Conservation (phyloP, 2,113 vertebrate species). For the Arenaria interpres region DNA sequence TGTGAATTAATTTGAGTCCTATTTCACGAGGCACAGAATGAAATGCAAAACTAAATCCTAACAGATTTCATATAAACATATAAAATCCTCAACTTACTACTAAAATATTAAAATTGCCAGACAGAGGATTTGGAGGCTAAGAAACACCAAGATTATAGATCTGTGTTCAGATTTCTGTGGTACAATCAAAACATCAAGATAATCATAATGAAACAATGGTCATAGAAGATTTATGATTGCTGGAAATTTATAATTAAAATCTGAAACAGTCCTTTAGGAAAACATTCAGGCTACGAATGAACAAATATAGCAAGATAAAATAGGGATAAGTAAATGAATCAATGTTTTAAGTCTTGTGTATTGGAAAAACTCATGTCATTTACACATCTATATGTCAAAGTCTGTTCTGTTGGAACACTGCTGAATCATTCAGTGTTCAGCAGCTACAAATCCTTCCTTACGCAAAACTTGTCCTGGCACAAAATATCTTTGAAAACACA, state of each 20-base stretch:
- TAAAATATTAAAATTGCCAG: not conserved
- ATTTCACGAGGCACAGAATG: not conserved
- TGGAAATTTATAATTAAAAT: not conserved
- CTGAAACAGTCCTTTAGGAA: not conserved
- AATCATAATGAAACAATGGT: not conserved
- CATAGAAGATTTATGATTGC: not conserved
- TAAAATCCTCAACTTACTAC: not conserved
- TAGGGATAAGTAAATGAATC: not conserved
- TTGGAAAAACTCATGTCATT: not conserved
- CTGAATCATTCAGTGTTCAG: constrained; percentile 20
- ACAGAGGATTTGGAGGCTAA: not conserved
- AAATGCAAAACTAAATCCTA: not conserved
- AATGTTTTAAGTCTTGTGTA: not conserved
- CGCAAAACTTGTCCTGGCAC: not conserved
- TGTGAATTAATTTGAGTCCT: not conserved
- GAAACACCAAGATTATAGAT: not conserved
- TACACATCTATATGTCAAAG: constrained; percentile 28
- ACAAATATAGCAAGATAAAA: not conserved
- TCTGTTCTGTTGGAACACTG: not conserved
- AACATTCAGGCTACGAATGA: not conserved
- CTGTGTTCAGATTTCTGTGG: not conserved
- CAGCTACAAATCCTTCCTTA: not conserved
- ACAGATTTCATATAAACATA: not conserved
- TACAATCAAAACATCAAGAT: not conserved
- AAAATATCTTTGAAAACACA: not conserved